These are phyloP conservation scores for Nematostella vectensis DNA, from an alignment of 92 coral and sea anemone species.

Conservation along the genomic window DNA sequence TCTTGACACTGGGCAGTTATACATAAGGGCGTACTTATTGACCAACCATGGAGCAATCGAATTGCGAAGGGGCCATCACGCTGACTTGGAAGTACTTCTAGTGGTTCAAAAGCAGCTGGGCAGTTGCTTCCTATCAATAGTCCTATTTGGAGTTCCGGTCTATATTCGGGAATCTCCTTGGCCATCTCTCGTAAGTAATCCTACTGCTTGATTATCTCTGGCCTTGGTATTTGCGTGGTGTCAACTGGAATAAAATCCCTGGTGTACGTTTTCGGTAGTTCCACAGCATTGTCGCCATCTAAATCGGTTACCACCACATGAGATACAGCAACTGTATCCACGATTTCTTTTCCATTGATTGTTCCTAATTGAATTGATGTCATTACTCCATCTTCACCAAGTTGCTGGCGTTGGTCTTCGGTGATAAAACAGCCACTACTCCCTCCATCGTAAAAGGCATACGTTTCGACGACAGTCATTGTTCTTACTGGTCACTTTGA, in stretches of 20 bases:
- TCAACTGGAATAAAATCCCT: conserved; percentile 37
- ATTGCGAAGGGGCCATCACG: conserved; percentile 49
- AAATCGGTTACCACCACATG: conserved; percentile 23
- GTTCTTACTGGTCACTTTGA: conserved; percentile 18
- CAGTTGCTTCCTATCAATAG: conserved; percentile 48
- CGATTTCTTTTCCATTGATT: conserved; percentile 44
- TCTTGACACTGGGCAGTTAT: no score
- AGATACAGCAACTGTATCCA: conserved; percentile 21
- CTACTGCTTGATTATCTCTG: conserved; percentile 19
- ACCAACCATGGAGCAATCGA: conserved; percentile 43
- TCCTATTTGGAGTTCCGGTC: conserved; percentile 42
- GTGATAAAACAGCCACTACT: conserved; percentile 60
- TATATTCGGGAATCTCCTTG: conserved; percentile 20
- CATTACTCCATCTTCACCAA: conserved; percentile 14
- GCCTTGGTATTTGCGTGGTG: conserved; percentile 37
- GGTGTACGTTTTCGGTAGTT: conserved; percentile 22
- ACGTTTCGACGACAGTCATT: conserved; percentile 14
- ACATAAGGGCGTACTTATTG: conserved; percentile 57
- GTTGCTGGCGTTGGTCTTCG: conserved; percentile 20
- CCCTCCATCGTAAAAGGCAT: conserved; percentile 61
- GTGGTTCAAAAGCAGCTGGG: conserved; percentile 48
- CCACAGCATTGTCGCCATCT: conserved; percentile 27
- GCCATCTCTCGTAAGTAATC: conserved; percentile 31
- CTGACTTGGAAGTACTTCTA: conserved; percentile 43
- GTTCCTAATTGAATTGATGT: conserved; percentile 23